These are phyloP conservation scores for Trematomus loennbergii DNA, from an alignment of 2,113 vertebrate species.

Conservation along the genomic window DNA sequence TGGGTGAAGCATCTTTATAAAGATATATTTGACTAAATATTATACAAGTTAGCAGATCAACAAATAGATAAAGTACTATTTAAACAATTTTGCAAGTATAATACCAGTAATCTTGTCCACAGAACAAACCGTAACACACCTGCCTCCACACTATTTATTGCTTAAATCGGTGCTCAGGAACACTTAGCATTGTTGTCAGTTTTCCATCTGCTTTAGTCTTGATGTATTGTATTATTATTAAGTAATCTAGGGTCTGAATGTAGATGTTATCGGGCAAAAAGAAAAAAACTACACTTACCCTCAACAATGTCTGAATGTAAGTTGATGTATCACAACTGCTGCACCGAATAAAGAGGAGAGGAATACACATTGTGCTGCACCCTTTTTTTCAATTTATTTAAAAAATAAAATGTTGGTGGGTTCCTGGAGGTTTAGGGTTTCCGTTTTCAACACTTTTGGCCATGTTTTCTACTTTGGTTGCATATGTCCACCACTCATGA, in stretches of 20 bases:
- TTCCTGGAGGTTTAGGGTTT: neutral
- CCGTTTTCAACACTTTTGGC: neutral
- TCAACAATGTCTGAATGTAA: conserved; percentile 38
- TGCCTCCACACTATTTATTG: conserved; percentile 70
- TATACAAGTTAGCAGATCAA: neutral
- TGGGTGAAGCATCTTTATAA: conserved; percentile 14
- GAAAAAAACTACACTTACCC: conserved; percentile 19
- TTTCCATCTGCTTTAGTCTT: conserved; percentile 14
- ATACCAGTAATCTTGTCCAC: too few species aligned
- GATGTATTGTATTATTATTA: conserved; percentile 5
- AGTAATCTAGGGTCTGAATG: conserved; percentile 15
- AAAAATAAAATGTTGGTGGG: too few species aligned
- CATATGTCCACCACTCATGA: neutral
- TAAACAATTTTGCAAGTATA: too few species aligned
- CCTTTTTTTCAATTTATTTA: too few species aligned
- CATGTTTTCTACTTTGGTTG: neutral
- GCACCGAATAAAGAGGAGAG: conserved; percentile 65
- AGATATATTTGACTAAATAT: too few species aligned
- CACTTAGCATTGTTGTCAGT: neutral
- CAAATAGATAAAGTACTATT: too few species aligned
- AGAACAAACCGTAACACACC: neutral
- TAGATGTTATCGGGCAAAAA: neutral
- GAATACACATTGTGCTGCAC: neutral
- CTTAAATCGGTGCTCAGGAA: conserved; percentile 37
- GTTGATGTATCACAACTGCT: conserved; percentile 51